Conservation (phyloP, 2,888 invertebrate species). For the Lacanobia oleracea region DNA sequence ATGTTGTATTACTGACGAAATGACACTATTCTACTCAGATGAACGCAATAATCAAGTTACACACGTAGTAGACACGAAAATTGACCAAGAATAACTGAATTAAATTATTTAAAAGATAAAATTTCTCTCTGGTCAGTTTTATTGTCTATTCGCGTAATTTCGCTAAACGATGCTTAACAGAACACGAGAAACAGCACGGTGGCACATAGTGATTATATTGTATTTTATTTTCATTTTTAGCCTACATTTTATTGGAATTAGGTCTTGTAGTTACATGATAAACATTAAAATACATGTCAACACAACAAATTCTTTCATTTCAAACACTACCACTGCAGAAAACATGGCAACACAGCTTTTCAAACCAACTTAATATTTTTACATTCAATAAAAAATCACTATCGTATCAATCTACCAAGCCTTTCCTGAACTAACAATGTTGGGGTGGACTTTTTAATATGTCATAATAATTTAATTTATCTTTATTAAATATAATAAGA, state of each 20-base stretch:
- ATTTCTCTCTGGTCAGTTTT: conserved; percentile 63
- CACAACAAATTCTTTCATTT: conserved; percentile 90
- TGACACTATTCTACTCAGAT: conserved; percentile 73
- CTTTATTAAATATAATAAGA: not conserved
- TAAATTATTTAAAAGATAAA: conserved; percentile 20
- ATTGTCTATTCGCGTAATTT: conserved; percentile 68
- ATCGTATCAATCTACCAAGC: not conserved
- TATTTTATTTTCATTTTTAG: conserved; percentile 77
- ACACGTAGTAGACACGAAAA: conserved; percentile 63
- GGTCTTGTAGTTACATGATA: conserved; percentile 88
- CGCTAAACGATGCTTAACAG: conserved; percentile 72
- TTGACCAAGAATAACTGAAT: conserved; percentile 44
- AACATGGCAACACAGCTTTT: conserved; percentile 59
- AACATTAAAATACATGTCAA: conserved; percentile 90
- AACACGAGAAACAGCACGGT: conserved; percentile 82
- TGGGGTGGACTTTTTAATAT: not conserved
- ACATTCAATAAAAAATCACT: not conserved
- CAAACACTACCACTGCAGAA: conserved; percentile 73
- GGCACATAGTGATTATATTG: conserved; percentile 76
- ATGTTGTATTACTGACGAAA: conserved; percentile 68
- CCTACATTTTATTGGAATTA: conserved; percentile 83
- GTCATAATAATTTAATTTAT: not conserved
- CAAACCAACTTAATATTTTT: conserved; percentile 13
- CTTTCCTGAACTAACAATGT: too few species aligned
- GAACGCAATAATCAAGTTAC: conserved; percentile 62